A percentile compares a stretch with the other conserved stretches of the same genome.
phyloP scores from a whole-genome alignment of 2,888 invertebrate species.

The Hirtodrosophila trivittata region DNA sequence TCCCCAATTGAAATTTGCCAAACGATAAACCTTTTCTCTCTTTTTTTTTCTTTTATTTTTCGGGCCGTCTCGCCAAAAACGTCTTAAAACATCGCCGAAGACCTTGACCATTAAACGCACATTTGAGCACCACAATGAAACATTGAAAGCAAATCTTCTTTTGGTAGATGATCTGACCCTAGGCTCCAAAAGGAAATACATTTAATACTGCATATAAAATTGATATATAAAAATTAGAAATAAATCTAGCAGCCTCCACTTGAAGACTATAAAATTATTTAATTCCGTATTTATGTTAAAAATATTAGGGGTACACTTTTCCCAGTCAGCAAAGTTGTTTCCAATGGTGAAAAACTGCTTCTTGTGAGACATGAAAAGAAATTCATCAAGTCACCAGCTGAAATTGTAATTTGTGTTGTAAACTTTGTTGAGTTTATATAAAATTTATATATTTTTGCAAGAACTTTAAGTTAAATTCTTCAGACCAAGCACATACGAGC shows the following conservation, averaged over 20 bases:
- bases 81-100: constrained; percentile 7
- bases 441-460: background rate
- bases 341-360: too few relatives aligned
- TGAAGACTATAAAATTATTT: too few relatives aligned
- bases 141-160: background rate
- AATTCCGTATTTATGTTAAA: too few relatives aligned
- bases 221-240: too few relatives aligned
- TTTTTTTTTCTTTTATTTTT: background rate
- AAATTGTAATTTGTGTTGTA: too few relatives aligned
- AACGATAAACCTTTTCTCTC: constrained; percentile 23
- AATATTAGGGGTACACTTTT: too few relatives aligned
- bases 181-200: background rate
- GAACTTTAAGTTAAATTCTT: constrained; percentile 13
- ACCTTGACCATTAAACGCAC: constrained; percentile 9
- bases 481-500: constrained; percentile 1
- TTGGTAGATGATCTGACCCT: background rate
- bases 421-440: background rate
- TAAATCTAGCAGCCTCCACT: too few relatives aligned
- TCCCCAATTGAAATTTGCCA: constrained; percentile 35
- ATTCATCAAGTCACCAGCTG: too few relatives aligned
- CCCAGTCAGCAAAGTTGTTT: too few relatives aligned
- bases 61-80: constrained; percentile 2
- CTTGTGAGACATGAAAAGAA: too few relatives aligned
- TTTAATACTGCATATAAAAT: too few relatives aligned
- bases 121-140: too few relatives aligned